phyloP scores from a whole-genome alignment of 2,113 vertebrate genomes.

The Silurus meridionalis region DNA sequence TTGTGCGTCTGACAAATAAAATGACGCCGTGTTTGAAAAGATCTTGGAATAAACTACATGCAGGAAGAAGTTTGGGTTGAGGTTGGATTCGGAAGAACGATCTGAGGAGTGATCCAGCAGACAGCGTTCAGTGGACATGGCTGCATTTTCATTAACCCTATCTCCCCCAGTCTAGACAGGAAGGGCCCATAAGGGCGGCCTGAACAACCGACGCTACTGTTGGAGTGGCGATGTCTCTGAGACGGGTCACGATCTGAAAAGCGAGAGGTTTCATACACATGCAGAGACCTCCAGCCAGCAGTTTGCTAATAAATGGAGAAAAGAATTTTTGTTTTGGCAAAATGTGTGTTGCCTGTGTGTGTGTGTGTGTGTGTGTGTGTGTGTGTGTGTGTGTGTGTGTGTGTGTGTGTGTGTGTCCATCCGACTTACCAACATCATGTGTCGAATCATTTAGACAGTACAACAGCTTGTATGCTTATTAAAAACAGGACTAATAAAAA shows the following conservation, averaged over 20 bases:
- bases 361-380: not conserved
- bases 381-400: too few relatives aligned
- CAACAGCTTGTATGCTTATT: not conserved
- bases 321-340: not conserved
- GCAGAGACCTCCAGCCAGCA: not conserved
- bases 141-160: constrained; percentile 72
- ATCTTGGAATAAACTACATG: too few relatives aligned
- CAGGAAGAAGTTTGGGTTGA: not conserved
- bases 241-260: constrained; percentile 21
- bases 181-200: constrained; percentile 56
- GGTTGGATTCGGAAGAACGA: constrained; percentile 43
- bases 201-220: constrained; percentile 62
- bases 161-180: constrained; percentile 78
- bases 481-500: not conserved
- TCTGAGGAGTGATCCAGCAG: constrained; percentile 61
- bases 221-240: constrained; percentile 37
- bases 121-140: constrained; percentile 62
- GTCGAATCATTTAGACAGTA: not conserved
- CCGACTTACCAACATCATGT: not conserved
- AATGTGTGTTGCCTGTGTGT: not conserved
- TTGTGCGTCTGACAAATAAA: too few relatives aligned
- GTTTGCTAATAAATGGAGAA: not conserved
- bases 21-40: too few relatives aligned
- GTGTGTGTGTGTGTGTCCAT: not conserved
- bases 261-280: not conserved